These are phyloP conservation scores for Antheraea yamamai DNA, from an alignment of 2,888 invertebrate species.

Conservation along the genomic window DNA sequence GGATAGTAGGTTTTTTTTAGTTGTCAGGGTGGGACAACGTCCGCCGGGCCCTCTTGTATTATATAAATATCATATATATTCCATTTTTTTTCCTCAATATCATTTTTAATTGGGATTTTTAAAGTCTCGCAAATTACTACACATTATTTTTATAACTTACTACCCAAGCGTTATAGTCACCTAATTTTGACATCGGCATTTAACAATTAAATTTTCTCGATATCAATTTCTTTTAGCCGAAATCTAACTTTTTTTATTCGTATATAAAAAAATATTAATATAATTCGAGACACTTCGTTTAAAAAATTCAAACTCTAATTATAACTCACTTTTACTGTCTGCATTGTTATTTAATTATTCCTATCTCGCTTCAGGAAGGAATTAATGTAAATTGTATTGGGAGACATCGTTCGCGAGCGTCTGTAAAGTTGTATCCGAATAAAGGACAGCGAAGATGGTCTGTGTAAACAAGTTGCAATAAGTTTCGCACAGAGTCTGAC, in stretches of 20 bases:
- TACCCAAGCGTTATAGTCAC: neutral
- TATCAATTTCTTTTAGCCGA: neutral
- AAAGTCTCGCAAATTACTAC: too few relatives aligned
- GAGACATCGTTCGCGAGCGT: slow-evolving; percentile 63
- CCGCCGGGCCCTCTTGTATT: too few relatives aligned
- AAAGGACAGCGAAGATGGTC: slow-evolving; percentile 66
- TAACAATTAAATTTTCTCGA: slow-evolving; percentile 50
- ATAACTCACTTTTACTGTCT: slow-evolving; percentile 28
- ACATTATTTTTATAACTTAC: too few relatives aligned
- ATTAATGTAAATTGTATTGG: slow-evolving; percentile 73
- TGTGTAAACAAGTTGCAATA: slow-evolving; percentile 76
- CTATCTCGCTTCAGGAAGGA: slow-evolving; percentile 46
- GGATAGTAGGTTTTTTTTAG: too few relatives aligned
- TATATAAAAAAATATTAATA: neutral
- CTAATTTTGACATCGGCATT: neutral
- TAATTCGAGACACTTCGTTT: neutral
- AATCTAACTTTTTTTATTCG: too few relatives aligned
- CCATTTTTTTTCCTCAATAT: too few relatives aligned
- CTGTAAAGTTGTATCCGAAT: slow-evolving; percentile 67
- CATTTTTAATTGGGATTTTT: too few relatives aligned
- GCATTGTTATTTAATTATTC: slow-evolving; percentile 43
- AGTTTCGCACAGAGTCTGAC: slow-evolving; percentile 62
- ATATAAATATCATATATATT: too few relatives aligned
- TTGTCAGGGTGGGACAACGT: too few relatives aligned
- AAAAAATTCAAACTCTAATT: slow-evolving; percentile 13